Evolutionary conservation across 2,113 vertebrate genomes (phyloP).

Genomic region (Pelecanus crispus): DNA sequence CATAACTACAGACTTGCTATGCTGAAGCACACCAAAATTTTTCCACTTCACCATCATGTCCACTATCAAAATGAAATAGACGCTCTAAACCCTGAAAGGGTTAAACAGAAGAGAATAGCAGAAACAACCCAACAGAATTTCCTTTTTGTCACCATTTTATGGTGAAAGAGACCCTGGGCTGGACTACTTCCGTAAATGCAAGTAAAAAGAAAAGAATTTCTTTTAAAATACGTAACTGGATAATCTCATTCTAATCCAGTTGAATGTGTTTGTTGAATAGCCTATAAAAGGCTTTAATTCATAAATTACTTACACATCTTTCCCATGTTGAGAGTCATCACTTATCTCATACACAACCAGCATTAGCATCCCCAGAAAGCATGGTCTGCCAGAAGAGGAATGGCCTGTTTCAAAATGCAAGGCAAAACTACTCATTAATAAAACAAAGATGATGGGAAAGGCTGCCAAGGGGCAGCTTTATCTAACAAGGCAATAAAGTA

Average conservation of each 20-base stretch:
- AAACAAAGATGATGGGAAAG: conserved; percentile 45
- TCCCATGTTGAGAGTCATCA: background rate
- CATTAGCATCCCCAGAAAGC: conserved; percentile 30
- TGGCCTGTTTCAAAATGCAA: conserved; percentile 39
- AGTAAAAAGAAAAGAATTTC: background rate
- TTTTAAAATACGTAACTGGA: background rate
- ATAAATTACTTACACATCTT: conserved; percentile 39
- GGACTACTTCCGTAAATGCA: background rate
- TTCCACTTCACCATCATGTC: background rate
- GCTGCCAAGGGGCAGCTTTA: conserved; percentile 59
- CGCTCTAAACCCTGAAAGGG: background rate
- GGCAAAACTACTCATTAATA: conserved; percentile 59
- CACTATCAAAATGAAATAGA: background rate
- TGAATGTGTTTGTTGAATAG: background rate
- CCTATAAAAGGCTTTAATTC: conserved; percentile 17
- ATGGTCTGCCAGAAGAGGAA: conserved; percentile 22
- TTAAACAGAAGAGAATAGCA: background rate
- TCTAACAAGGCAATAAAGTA: conserved; percentile 46
- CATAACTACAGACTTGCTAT: background rate
- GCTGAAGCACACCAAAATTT: background rate
- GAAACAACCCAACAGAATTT: background rate
- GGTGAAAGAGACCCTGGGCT: background rate
- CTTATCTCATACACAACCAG: background rate
- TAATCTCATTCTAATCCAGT: background rate
- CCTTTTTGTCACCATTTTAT: background rate